A percentile compares a stretch with the other conserved stretches of the same genome.
phyloP scores from a whole-genome alignment of 2,797 vertebrate genomes.

The Glyptemys insculpta region DNA sequence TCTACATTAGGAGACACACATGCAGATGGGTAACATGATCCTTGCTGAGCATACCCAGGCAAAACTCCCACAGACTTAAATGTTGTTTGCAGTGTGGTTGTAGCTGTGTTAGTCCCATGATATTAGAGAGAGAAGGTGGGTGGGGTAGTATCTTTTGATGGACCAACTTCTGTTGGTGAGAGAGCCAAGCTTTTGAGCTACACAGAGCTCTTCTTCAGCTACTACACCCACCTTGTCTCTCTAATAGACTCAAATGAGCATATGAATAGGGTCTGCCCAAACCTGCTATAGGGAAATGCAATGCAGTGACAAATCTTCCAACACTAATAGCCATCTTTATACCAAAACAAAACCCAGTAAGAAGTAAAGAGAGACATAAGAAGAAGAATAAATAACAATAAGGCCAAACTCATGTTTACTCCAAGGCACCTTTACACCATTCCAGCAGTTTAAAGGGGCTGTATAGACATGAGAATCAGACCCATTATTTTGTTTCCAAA shows the following conservation, averaged over 20 bases:
- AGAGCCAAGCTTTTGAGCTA: neutral
- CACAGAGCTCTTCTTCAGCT: neutral
- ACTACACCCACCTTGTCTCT: neutral
- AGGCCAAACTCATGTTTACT: neutral
- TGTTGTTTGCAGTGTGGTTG: neutral
- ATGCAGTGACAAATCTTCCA: neutral
- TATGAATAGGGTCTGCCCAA: neutral
- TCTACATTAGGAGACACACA: neutral
- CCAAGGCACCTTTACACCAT: too few relatives aligned
- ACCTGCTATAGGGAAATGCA: conserved; percentile 30
- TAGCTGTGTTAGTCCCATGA: neutral
- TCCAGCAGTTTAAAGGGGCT: neutral
- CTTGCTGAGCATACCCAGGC: neutral
- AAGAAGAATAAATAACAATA: neutral
- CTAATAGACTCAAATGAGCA: neutral
- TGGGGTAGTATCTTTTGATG: neutral
- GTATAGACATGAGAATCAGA: neutral
- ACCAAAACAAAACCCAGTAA: neutral
- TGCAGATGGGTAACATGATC: neutral
- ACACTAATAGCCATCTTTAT: neutral
- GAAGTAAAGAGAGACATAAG: neutral
- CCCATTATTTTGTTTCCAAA: neutral
- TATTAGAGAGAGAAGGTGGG: neutral
- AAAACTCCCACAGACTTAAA: neutral
- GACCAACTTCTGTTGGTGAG: neutral